Base-by-base conservation (phyloP, 1,140 invertebrate species). In the Habropoda laboriosa region DNA sequence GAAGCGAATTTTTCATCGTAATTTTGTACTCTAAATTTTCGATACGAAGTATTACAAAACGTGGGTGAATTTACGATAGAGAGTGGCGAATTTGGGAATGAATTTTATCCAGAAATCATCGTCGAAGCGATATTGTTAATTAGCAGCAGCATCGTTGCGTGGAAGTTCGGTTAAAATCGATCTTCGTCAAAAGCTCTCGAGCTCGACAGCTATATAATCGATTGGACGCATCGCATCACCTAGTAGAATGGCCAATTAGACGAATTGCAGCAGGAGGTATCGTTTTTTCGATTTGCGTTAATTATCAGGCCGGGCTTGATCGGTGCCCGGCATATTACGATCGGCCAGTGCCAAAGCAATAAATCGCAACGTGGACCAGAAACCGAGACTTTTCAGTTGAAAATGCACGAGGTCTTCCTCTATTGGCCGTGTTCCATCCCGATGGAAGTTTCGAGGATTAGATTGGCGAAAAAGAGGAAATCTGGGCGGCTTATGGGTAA, bases 361-460 rank as follows among this genome's bases (percentile, higher is more conserved):
- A 61, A 61, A 61, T 40, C 60, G 16, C 12, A 18, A n/a, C 38
- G 0, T 3, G 35, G 4, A 38, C 13, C 2, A 24, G 10, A 24
- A 40, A 7, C 10, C 38, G 35, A 53, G 38, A 40, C n/a, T 63
- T 30, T 64, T 42, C 42, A 12, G n/a, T 40, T 64, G 13, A 30
- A 64, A 64, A 64, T 45, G 61, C 24, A 30, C 13, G 24, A 64
- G 40, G 30, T 45, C 27, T 30, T n/a, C 38, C 60, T n/a, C 60
- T 40, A 63, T 63, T 27, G 60, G 60, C 60, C n/a, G 5, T 42
- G 60, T 42, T 64, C 61, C 61, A 64, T 64, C 7, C 24, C 16
- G 18, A 35, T n/a, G 57, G 30, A 35, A 18, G 18, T n/a, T 38
- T 35, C 57, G 32, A 18, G 24, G 40, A 64, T 64, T 30, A 45